Evolutionary conservation across 2,113 vertebrate species (phyloP).

Genomic region (Antechinus flavipes): DNA sequence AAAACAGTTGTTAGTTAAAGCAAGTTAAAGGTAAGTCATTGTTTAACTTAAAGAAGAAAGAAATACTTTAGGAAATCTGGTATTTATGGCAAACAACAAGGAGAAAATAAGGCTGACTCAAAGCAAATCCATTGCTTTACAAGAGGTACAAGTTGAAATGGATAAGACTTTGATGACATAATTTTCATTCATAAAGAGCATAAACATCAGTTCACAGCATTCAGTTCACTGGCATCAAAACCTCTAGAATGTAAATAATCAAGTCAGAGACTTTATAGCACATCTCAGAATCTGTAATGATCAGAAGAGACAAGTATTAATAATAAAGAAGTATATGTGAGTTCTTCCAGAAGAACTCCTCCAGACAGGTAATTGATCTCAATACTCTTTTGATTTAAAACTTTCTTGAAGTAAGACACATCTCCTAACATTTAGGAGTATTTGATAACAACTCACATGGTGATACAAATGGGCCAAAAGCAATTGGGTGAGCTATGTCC

Average conservation of each 20-base stretch:
- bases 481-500: neutral
- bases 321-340: neutral
- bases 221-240: neutral
- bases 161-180: neutral
- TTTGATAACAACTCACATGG: neutral
- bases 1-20: neutral
- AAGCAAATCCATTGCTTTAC: neutral
- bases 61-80: neutral
- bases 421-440: neutral
- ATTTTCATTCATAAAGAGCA: neutral
- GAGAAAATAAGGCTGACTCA: neutral
- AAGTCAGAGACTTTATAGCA: neutral
- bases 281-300: neutral
- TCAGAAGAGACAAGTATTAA: neutral
- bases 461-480: neutral
- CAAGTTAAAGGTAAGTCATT: neutral
- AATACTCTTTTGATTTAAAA: neutral
- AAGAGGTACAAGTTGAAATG: neutral
- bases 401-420: neutral
- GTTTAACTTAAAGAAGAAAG: neutral
- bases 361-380: neutral
- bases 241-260: neutral
- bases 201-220: neutral
- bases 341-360: constrained; percentile 4
- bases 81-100: neutral